phyloP scores from a whole-genome alignment of 2,113 vertebrate species.

The Leuciscus idus region DNA sequence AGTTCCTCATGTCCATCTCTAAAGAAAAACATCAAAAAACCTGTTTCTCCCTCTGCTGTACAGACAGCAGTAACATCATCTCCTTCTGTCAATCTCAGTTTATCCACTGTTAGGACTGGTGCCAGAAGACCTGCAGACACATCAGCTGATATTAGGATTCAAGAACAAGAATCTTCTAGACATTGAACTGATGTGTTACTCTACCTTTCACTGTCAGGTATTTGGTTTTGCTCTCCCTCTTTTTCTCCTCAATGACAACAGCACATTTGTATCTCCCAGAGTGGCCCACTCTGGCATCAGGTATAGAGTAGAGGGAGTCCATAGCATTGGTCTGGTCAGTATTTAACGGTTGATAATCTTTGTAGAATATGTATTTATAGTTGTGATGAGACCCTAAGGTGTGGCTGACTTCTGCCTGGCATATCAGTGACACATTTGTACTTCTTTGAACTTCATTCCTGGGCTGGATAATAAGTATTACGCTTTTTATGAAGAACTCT shows the following conservation, averaged over 20 bases:
- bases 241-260: conserved; percentile 25
- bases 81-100: conserved; percentile 54
- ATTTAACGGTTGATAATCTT: conserved; percentile 11
- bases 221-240: not conserved
- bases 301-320: conserved; percentile 51
- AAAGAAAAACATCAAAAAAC: conserved; percentile 62
- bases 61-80: conserved; percentile 63
- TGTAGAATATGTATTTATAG: conserved; percentile 67
- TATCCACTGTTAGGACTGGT: conserved; percentile 63
- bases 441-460: conserved; percentile 53
- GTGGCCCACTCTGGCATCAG: conserved; percentile 57
- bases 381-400: not conserved
- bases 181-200: not conserved
- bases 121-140: conserved; percentile 65
- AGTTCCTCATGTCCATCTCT: conserved; percentile 34
- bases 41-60: conserved; percentile 61
- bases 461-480: conserved; percentile 66
- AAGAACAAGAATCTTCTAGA: not conserved
- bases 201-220: conserved; percentile 70
- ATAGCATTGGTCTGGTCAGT: not conserved
- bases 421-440: conserved; percentile 67
- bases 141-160: not conserved
- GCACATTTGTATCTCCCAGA: conserved; percentile 70
- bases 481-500: conserved; percentile 57
- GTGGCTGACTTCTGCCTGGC: conserved; percentile 54